Conservation (phyloP, 2,113 vertebrate genomes). For the Lepus timidus region DNA sequence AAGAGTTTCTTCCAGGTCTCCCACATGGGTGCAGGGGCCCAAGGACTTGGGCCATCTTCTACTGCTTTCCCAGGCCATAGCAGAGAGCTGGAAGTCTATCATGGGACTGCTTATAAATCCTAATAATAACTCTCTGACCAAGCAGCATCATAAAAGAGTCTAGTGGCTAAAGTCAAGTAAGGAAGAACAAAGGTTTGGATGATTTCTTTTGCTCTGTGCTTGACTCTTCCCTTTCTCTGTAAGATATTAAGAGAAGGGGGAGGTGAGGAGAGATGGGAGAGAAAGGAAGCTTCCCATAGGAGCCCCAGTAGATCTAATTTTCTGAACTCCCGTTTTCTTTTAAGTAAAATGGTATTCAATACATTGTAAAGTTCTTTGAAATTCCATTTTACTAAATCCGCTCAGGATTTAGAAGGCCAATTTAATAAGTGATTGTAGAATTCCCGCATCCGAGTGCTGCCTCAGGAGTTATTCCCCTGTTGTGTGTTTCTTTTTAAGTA, state of each 20-base stretch:
- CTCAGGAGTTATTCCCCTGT: constrained; percentile 76
- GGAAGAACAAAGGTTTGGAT: constrained; percentile 67
- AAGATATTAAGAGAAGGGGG: not conserved
- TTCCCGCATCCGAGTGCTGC: constrained; percentile 68
- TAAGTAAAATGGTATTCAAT: constrained; percentile 78
- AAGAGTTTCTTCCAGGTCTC: too few species aligned
- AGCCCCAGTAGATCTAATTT: constrained; percentile 68
- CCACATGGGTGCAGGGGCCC: too few species aligned
- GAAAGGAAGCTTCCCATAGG: constrained; percentile 53
- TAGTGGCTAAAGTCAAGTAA: constrained; percentile 39
- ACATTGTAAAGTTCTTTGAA: constrained; percentile 76
- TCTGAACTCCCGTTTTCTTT: constrained; percentile 72
- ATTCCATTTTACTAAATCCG: constrained; percentile 77
- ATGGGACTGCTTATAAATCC: constrained; percentile 63
- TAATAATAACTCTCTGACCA: constrained; percentile 76
- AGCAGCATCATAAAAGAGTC: constrained; percentile 63
- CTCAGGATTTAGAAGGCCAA: constrained; percentile 79
- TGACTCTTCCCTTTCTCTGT: not conserved
- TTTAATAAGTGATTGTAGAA: constrained; percentile 80
- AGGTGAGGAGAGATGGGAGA: not conserved
- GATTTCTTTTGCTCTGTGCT: constrained; percentile 19
- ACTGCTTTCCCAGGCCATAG: too few species aligned
- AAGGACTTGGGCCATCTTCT: too few species aligned
- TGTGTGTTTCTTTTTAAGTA: constrained; percentile 80
- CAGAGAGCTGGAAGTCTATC: too few species aligned